Base-by-base conservation (phyloP, 2,797 vertebrate genomes). In the Rhinogobio ventralis region DNA sequence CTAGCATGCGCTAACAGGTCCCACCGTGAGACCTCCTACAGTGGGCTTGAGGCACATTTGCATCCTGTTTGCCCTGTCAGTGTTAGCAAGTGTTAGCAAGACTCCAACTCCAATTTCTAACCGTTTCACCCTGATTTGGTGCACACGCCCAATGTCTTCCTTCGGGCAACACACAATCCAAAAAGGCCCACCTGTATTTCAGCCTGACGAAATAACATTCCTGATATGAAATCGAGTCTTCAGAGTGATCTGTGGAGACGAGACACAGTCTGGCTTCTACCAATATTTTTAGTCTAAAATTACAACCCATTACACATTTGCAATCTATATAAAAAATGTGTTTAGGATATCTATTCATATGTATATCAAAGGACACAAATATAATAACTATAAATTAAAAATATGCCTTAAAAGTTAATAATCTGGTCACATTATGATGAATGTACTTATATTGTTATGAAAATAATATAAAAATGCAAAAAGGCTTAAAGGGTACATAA, bases 1-100 rank as follows among this genome's bases (percentile, higher is more conserved):
- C 30, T 55, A 17, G 66, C 49, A 55, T 55, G 79, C 9, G 2
- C 79, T 68, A 81, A 81, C 79, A 81, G 64, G 64, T 69, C 64
- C 57, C 60, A 64, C 25, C 2, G 7, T 4, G 25, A 64, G 76
- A 77, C 57, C 25, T 64, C 57, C 25, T 33, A 66, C 25, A 23
- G 57, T 49, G 76, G 42, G 25, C 57, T 64, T 64, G 42, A 66
- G 76, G 57, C 25, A 0, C 5, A 79, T 79, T 66, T 49, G 57
- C 25, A 79, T 79, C 76, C 36, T 46, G 17, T 78, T 45, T 78
- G 17, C 39, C 39, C 19, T 23, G 76, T 64, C 36, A 78, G 25
- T 64, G 55, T 77, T 62, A 39, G 76, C 36, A 78, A 46, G 57
- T 46, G n/a, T n/a, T n/a, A n/a, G n/a, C n/a, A n/a, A n/a, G n/a